Base-by-base conservation (phyloP, 2,888 invertebrate species). In the Cistogaster globosa region DNA sequence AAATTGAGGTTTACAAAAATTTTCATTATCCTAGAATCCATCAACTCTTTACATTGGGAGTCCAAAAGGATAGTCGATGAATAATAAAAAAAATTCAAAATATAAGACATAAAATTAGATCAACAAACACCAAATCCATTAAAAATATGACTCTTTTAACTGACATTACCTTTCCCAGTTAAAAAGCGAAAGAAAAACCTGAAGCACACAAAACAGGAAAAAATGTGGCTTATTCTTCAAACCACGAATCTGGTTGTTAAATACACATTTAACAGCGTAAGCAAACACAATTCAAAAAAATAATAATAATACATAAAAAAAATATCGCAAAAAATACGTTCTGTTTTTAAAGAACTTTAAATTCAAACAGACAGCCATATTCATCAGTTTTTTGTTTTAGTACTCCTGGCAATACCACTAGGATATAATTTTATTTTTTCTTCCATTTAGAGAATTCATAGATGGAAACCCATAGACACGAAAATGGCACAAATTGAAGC, bases 401-500 rank as follows among this genome's bases (percentile, higher is more conserved):
- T 8, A 18, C 20, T 53, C 20, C 20, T 74, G 20, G 14, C 48
- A 71, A 65, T 62, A 75, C 85, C 48, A 75, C 26, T 75, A 81
- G 85, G 78, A 85, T 75, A 26, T 75, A 58, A 42, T 0, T 32
- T 51, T 58, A 58, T 51, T 0, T 32, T 51, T 58, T 75, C 53
- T 77, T 32, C 53, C 75, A 45, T 67, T 68, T 69, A 18, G 58
- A 81, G 55, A 63, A 74, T 75, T 53, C 60, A 74, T 60, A 22
- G 60, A 38, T 79, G 65, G 42, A 78, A 76, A 79, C 55, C 75
- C 78, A 85, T 51, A 83, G 78, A 79, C 78, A 85, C 82, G 87
- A 81, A 87, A 79, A 84, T 84, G 80, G 62, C 77, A 77, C 78
- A 86, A 86, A 86, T 84, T 86, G 82, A 84, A 87, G 85, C 79